A percentile compares a stretch with the other conserved stretches of the same genome.
phyloP scores from a whole-genome alignment of 2,888 invertebrate species.

The Drosophila atroscutellata region DNA sequence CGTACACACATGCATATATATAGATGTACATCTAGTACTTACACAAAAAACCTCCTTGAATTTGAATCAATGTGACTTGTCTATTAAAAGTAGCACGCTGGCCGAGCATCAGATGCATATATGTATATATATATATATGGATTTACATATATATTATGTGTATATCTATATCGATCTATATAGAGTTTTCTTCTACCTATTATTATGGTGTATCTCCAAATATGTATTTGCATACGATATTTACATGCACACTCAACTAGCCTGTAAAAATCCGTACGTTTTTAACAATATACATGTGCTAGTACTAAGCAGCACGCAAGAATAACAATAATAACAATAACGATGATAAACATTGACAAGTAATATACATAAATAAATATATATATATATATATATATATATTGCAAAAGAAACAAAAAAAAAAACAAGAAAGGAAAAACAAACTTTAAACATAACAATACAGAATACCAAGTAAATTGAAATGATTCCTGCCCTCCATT shows the following conservation, averaged over 20 bases:
- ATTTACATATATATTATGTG: slow-evolving; percentile 25
- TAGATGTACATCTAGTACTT: slow-evolving; percentile 24
- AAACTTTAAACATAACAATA: slow-evolving; percentile 49
- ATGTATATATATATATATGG: slow-evolving; percentile 36
- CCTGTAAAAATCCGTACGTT: slow-evolving; percentile 58
- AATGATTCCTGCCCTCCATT: slow-evolving; percentile 84
- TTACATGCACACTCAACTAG: slow-evolving; percentile 52
- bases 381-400: slow-evolving; percentile 27
- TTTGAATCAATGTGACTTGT: slow-evolving; percentile 81
- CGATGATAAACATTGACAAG: slow-evolving; percentile 44
- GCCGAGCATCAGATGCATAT: slow-evolving; percentile 74
- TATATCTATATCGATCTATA: slow-evolving; percentile 38
- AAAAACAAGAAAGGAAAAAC: slow-evolving; percentile 21
- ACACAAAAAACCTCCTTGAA: slow-evolving; percentile 76
- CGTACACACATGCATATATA: slow-evolving; percentile 28
- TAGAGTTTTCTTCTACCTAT: slow-evolving; percentile 67
- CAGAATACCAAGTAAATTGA: slow-evolving; percentile 79
- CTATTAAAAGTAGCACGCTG: slow-evolving; percentile 74
- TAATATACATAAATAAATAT: slow-evolving; percentile 17
- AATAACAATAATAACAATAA: slow-evolving; percentile 35
- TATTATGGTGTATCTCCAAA: slow-evolving; percentile 44
- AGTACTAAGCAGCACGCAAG: slow-evolving; percentile 51
- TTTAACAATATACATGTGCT: slow-evolving; percentile 73
- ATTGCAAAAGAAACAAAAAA: slow-evolving; percentile 31
- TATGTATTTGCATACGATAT: slow-evolving; percentile 47